Conservation (phyloP, 2,113 vertebrate genomes). For the Ptychochromis oligacanthus region DNA sequence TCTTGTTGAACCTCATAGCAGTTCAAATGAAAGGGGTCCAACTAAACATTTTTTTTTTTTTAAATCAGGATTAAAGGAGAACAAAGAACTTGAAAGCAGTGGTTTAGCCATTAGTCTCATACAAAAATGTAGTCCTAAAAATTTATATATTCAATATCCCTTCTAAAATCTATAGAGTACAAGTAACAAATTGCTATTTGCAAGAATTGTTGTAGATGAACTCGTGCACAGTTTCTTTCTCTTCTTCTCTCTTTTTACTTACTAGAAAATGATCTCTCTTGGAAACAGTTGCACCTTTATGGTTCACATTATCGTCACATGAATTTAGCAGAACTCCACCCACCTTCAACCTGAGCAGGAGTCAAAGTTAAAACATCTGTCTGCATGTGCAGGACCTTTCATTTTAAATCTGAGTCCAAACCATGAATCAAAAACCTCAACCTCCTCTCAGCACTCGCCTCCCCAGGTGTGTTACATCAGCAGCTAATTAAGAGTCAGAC, state of each 20-base stretch:
- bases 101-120: background rate
- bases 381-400: background rate
- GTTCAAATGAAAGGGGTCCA: background rate
- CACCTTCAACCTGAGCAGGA: background rate
- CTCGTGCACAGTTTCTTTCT: too few relatives aligned
- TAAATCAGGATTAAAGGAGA: background rate
- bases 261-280: too few relatives aligned
- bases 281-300: too few relatives aligned
- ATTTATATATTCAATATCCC: too few relatives aligned
- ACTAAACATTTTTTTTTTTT: background rate
- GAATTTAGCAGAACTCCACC: background rate
- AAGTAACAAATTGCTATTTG: background rate
- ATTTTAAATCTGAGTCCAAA: background rate
- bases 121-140: background rate
- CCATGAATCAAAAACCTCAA: background rate
- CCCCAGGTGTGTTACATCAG: constrained; percentile 58
- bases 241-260: too few relatives aligned
- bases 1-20: background rate
- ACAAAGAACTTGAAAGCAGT: background rate
- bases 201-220: background rate
- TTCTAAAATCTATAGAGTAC: background rate
- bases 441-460: constrained; percentile 11
- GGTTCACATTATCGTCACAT: too few relatives aligned
- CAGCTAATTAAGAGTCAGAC: constrained; percentile 44
- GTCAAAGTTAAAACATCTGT: background rate